phyloP scores from a whole-genome alignment of 2,113 vertebrate species.

The Gnathonemus longibarbis region DNA sequence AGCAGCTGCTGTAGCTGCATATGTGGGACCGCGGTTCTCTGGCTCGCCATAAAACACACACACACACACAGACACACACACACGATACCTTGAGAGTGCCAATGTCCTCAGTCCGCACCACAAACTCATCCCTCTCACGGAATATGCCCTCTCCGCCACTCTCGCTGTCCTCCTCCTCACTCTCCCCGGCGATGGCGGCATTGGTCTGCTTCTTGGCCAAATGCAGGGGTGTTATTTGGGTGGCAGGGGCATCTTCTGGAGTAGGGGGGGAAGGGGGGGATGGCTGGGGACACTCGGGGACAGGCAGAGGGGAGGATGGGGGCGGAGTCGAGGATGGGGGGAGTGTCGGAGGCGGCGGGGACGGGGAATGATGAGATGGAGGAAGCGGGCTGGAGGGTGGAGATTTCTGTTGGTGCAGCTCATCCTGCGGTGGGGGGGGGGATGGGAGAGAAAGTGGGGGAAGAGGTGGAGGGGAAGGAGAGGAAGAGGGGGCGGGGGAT shows the following conservation, averaged over 20 bases:
- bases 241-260: slow-evolving; percentile 57
- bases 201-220: slow-evolving; percentile 84
- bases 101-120: slow-evolving; percentile 83
- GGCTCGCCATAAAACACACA: background rate
- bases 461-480: slow-evolving; percentile 40
- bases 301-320: background rate
- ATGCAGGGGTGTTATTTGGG: slow-evolving; percentile 68
- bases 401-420: slow-evolving; percentile 37
- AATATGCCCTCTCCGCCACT: slow-evolving; percentile 86
- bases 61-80: slow-evolving; percentile 41
- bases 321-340: slow-evolving; percentile 26
- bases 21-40: background rate
- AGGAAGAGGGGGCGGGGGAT: slow-evolving; percentile 42
- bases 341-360: slow-evolving; percentile 34
- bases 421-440: slow-evolving; percentile 53
- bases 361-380: slow-evolving; percentile 31
- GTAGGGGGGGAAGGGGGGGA: slow-evolving; percentile 49
- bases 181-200: slow-evolving; percentile 81
- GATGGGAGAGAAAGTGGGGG: slow-evolving; percentile 37
- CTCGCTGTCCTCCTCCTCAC: slow-evolving; percentile 80
- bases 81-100: slow-evolving; percentile 71
- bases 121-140: slow-evolving; percentile 83
- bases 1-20: background rate
- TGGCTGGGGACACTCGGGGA: slow-evolving; percentile 42
- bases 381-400: slow-evolving; percentile 29